A percentile compares a stretch with the other conserved stretches of the same genome.
These are phyloP conservation scores for Lophotis ruficrista DNA, from an alignment of 2,113 vertebrate genomes.

Conservation along the genomic window DNA sequence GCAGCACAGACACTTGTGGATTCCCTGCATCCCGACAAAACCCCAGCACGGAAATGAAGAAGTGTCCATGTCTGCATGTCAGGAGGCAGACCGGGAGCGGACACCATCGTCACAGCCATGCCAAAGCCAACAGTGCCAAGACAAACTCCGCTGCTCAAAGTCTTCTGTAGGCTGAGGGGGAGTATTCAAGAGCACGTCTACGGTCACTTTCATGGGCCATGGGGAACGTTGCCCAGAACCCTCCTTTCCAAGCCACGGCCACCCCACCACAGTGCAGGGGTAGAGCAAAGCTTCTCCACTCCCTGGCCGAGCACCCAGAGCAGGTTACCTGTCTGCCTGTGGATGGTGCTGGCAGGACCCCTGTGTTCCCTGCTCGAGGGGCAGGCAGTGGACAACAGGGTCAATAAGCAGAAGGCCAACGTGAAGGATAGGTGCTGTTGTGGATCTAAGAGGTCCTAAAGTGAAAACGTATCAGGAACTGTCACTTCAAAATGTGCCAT, in stretches of 20 bases:
- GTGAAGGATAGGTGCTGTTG: neutral
- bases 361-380: neutral
- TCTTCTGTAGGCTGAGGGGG: neutral
- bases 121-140: neutral
- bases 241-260: neutral
- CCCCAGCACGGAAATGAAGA: rapidly evolving
- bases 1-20: rapidly evolving
- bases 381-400: neutral
- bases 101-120: rapidly evolving
- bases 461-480: neutral
- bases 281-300: neutral
- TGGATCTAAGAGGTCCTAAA: neutral
- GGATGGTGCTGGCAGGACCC: no score
- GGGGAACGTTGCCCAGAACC: rapidly evolving
- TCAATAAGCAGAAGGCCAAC: neutral
- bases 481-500: rapidly evolving
- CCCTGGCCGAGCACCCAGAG: neutral
- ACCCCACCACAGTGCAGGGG: rapidly evolving
- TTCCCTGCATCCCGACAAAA: neutral
- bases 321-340: neutral
- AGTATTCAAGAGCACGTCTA: rapidly evolving
- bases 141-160: neutral
- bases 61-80: rapidly evolving
- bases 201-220: rapidly evolving
- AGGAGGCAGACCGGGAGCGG: rapidly evolving